Evolutionary conservation across 37 sponge, comb jelly and placozoan species (phyloP).

Genomic region (Cladorhizidae sp.): DNA sequence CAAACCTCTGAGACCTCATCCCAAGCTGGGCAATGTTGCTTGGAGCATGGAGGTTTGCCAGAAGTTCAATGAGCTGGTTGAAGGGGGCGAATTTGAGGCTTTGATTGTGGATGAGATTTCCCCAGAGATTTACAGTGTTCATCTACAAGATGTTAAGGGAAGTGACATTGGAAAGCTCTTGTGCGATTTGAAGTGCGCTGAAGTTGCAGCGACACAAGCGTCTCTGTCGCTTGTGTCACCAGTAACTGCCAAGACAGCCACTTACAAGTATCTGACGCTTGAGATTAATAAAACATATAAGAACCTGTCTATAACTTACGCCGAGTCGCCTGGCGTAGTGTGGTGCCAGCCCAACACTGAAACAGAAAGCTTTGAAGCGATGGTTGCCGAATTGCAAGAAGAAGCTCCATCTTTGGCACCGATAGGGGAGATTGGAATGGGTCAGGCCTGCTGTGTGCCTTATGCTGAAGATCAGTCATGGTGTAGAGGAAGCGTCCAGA

Average conservation of each 20-base stretch:
- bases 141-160: neutral
- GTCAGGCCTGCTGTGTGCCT: slow-evolving; percentile 46
- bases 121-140: slow-evolving; percentile 24
- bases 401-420: slow-evolving; percentile 2
- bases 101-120: slow-evolving; percentile 9
- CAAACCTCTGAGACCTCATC: slow-evolving; percentile 2
- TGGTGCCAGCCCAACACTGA: slow-evolving; percentile 60
- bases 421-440: neutral
- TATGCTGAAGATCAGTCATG: slow-evolving; percentile 56
- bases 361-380: slow-evolving; percentile 2
- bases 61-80: neutral
- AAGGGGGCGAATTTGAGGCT: slow-evolving; percentile 16
- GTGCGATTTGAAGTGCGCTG: neutral
- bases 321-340: slow-evolving; percentile 61
- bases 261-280: slow-evolving; percentile 6
- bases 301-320: slow-evolving; percentile 39
- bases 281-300: slow-evolving; percentile 28
- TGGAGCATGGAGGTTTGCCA: slow-evolving; percentile 23
- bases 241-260: neutral
- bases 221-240: neutral
- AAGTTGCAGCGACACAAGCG: neutral
- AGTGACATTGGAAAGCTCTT: neutral
- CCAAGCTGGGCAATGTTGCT: slow-evolving; percentile 11
- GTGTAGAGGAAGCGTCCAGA: slow-evolving; percentile 59
- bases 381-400: slow-evolving; percentile 13